Percentiles rank a stretch among this genome's conserved stretches.
Conservation (phyloP, 1,140 invertebrate genomes). For the Trypoxylus dichotomus region DNA sequence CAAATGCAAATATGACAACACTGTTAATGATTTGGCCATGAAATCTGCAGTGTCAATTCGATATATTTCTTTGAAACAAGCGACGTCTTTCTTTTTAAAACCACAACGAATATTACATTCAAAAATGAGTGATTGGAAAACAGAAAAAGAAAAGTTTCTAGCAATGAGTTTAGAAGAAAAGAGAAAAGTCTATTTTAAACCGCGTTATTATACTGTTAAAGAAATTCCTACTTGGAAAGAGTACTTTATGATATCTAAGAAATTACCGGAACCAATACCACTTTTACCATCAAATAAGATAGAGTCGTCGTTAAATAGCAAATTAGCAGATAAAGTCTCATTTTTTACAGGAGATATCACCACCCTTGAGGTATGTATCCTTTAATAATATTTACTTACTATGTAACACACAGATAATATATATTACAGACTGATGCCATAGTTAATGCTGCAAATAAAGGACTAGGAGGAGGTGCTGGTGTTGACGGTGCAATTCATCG, state of each 20-base stretch:
- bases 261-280: constrained; percentile 47
- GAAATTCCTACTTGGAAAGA: constrained; percentile 65
- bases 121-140: constrained; percentile 49
- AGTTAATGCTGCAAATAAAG: constrained; percentile 88
- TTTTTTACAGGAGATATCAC: constrained; percentile 86
- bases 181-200: constrained; percentile 56
- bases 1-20: too few relatives aligned
- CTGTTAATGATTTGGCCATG: too few relatives aligned
- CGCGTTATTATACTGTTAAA: constrained; percentile 54
- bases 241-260: constrained; percentile 54
- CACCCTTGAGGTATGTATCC: constrained; percentile 63
- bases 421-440: constrained; percentile 81
- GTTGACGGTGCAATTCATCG: constrained; percentile 87
- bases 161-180: constrained; percentile 60
- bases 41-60: too few relatives aligned
- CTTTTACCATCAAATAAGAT: constrained; percentile 52
- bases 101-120: neutral
- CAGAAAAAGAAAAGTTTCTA: constrained; percentile 58
- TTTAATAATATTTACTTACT: constrained; percentile 19
- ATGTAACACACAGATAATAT: constrained; percentile 32
- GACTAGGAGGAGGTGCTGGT: constrained; percentile 80
- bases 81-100: neutral
- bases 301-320: constrained; percentile 52
- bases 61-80: neutral
- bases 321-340: constrained; percentile 65